Base-by-base conservation (phyloP, 2,797 vertebrate species). In the Argyrosomus regius region DNA sequence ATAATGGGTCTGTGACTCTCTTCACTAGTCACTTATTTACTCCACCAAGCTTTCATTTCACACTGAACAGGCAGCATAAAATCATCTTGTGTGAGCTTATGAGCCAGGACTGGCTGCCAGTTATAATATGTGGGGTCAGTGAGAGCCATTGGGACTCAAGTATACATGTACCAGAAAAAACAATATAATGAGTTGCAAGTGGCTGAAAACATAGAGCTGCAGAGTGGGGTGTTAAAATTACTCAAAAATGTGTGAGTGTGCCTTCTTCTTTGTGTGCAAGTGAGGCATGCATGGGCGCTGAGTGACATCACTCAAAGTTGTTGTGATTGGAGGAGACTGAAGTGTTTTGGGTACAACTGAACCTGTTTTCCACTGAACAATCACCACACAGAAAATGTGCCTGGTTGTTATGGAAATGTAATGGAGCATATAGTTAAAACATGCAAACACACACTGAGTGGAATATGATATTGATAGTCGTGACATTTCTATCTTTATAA, bases 171-270 rank as follows among this genome's bases (percentile, higher is more conserved):
- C 68, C 82, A 78, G 81, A 78, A 87, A 39, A 89, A 86, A 73
- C 81, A 89, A 78, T 87, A 86, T 84, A 83, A 90, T 85, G 82
- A 90, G 78, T 63, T 77, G 74, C 58, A 82, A 90, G 89, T 90
- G 82, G 82, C 75, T 82, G 86, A 72, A 89, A 90, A 87, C 80
- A 81, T 22, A 7, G 71, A 75, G 77, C 69, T 28, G 61, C 78
- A 56, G 78, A 87, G 73, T 62, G 59, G 77, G 76, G 74, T 86
- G 83, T 74, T 83, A 53, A 87, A 86, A 88, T 83, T 17, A 70
- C 82, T 87, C 49, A 28, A 63, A 72, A 86, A 77, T 67, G 63
- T 67, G 75, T 75, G 78, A 78, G 82, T 72, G 78, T 68, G 73
- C 70, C 69, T 78, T 81, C 43, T 67, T 66, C 52, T 87, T 78